phyloP scores from a whole-genome alignment of 1,140 invertebrate genomes.

The Dreissena polymorpha region DNA sequence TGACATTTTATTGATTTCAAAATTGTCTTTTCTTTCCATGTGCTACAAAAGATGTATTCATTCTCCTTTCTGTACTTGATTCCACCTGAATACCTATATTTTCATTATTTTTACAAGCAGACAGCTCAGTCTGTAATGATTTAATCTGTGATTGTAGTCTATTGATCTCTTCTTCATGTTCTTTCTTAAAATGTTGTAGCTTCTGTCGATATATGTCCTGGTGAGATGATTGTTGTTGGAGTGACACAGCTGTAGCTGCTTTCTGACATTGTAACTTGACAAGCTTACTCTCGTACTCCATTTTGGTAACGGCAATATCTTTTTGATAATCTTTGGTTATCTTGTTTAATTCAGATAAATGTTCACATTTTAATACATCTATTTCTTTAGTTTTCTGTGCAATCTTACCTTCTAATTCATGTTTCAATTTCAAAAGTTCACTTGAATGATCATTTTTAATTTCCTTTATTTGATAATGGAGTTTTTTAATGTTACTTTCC shows the following conservation, averaged over 20 bases:
- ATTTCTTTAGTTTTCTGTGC: slow-evolving; percentile 29
- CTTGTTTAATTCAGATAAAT: slow-evolving; percentile 15
- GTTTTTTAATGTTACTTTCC: neutral
- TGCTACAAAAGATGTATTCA: too few relatives aligned
- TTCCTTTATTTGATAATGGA: slow-evolving; percentile 2
- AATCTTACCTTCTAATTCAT: slow-evolving; percentile 17
- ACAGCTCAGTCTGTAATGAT: slow-evolving; percentile 26
- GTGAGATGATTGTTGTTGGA: slow-evolving; percentile 36
- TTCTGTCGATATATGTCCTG: slow-evolving; percentile 44
- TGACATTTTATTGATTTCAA: too few relatives aligned
- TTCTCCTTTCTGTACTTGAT: too few relatives aligned
- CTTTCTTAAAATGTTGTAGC: slow-evolving; percentile 32
- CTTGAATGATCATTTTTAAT: neutral
- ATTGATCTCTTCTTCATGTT: slow-evolving; percentile 31
- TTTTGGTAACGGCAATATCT: neutral
- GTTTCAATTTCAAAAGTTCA: slow-evolving; percentile 7
- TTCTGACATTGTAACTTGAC: slow-evolving; percentile 25
- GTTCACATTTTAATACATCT: neutral
- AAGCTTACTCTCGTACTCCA: slow-evolving; percentile 43
- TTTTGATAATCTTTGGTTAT: slow-evolving; percentile 10
- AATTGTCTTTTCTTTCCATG: too few relatives aligned
- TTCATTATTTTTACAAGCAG: too few relatives aligned
- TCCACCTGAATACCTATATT: too few relatives aligned
- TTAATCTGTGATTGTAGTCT: slow-evolving; percentile 18
- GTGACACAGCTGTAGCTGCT: slow-evolving; percentile 4